Percentiles rank a stretch among this genome's conserved stretches.
These are phyloP conservation scores for Venturia canescens DNA, from an alignment of 1,140 invertebrate species.

Conservation along the genomic window DNA sequence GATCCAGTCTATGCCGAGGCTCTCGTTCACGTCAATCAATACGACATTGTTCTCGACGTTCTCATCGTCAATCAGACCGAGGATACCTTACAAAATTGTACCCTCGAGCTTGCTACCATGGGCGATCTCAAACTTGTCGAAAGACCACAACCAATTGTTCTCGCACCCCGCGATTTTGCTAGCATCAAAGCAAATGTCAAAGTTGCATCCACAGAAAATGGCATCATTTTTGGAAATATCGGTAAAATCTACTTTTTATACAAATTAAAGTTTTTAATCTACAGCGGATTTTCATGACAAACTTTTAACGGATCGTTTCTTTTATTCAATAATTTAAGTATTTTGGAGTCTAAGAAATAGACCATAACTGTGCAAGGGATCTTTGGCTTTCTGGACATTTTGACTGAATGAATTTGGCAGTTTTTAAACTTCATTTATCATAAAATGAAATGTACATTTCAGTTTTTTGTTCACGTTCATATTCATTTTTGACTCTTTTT, in stretches of 20 bases:
- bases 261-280: not conserved
- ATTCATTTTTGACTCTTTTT: too few species aligned
- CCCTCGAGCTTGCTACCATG: slow-evolving; percentile 97
- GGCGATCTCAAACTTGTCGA: slow-evolving; percentile 99
- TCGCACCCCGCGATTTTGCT: slow-evolving; percentile 97
- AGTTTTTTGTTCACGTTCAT: too few species aligned
- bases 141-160: slow-evolving; percentile 95
- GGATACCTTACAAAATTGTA: slow-evolving; percentile 98
- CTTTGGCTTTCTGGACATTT: too few species aligned
- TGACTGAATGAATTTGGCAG: too few species aligned
- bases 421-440: too few species aligned
- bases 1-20: slow-evolving; percentile 99
- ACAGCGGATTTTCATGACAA: not conserved
- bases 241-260: too few species aligned
- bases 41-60: slow-evolving; percentile 98
- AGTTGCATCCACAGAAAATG: slow-evolving; percentile 98
- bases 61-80: slow-evolving; percentile 98
- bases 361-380: too few species aligned
- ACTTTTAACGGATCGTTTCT: too few species aligned
- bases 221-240: slow-evolving; percentile 99
- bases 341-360: too few species aligned
- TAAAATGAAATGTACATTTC: too few species aligned
- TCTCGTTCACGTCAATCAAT: slow-evolving; percentile 99
- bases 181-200: slow-evolving; percentile 99
- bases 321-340: too few species aligned